Evolutionary conservation across 2,797 vertebrate species (phyloP), one percentile per base, ranked within the genome.

Genomic region (Acanthurus tractus): DNA sequence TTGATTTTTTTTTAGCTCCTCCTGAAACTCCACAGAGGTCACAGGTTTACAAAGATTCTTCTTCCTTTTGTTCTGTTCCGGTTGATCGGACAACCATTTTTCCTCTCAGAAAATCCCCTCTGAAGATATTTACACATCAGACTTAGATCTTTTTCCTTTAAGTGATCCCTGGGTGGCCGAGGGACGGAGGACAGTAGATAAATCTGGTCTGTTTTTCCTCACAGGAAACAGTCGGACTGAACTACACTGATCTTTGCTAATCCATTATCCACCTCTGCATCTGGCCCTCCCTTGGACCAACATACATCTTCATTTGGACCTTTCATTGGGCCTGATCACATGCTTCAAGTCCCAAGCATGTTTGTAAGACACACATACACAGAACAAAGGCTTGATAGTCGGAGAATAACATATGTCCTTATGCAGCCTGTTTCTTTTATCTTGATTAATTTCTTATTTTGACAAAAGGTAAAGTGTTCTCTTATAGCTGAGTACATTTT

Each of bases 301-400:
- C 69, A 86, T 88, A 76, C 53, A 1, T 89, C 81, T 89, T 89
- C 84, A 82, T 85, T 67, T 76, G 72, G 69, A 73, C 78, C 76
- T 73, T 76, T 86, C 38, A 72, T 72, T 65, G 55, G 55, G 49
- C 57, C 63, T 9, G 62, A 79, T 73, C 71, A 53, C 73, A 82
- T 68, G 63, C 57, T 64, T 34, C 45, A 79, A 52, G 57, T 73
- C 63, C 50, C 17, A 38, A 36, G 18, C 38, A 45, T 52, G 23
- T 44, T 18, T 54, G 4, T 12, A 55, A 22, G 20, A 58, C 53
- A 34, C 65, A 12, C 15, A 50, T 46, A 68, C 50, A 68, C 15
- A n/a, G 7, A 23, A 56, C 29, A 52, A 0, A 50, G 34, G 3
- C n/a, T 14, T 15, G n/a, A 63, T 38, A 58, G 8, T 42, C 50